Base-by-base conservation (phyloP, 2,797 vertebrate species). In the Botia almorhae region DNA sequence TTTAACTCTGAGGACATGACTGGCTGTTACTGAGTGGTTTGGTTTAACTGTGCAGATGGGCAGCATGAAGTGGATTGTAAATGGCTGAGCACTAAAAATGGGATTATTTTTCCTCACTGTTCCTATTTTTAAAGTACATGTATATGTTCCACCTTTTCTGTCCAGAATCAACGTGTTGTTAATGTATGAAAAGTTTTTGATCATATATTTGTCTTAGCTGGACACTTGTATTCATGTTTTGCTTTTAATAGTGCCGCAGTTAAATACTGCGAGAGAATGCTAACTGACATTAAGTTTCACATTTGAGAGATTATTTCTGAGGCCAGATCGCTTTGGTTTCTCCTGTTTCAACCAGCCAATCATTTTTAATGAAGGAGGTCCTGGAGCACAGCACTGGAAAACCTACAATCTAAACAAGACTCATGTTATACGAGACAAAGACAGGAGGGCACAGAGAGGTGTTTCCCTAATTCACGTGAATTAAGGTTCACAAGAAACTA, bases 271-370 rank as follows among this genome's bases (percentile, higher is more conserved):
- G 87, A 83, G 39, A 86, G 81, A 88, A 91, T 88, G 64, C 53
- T 85, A 85, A 89, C 86, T 87, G 81, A 89, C 87, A 88, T 86
- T 76, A 81, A 88, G 83, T 85, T 17, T 79, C 89, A 76, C 85
- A 74, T 88, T 90, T 90, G 81, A 88, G 91, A 90, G 83, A 87
- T 5, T 78, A 74, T 89, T 87, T 69, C 80, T 65, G 81, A 51
- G 55, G 80, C 88, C 83, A 88, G 87, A 90, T 88, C 90, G 83
- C 84, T 86, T 81, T 89, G 87, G 83, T 87, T 92, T 92, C 86
- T 91, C 74, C 68, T 82, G 50, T 91, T 91, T 88, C 87, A 87
- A 83, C 84, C 83, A 85, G 85, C 80, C 79, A 88, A 61, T 88
- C 74, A 84, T 85, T 48, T 81, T 82, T n/a, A 88, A 85, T 87